These are phyloP conservation scores for Nebria salina DNA, from an alignment of 2,888 invertebrate species.

Conservation along the genomic window DNA sequence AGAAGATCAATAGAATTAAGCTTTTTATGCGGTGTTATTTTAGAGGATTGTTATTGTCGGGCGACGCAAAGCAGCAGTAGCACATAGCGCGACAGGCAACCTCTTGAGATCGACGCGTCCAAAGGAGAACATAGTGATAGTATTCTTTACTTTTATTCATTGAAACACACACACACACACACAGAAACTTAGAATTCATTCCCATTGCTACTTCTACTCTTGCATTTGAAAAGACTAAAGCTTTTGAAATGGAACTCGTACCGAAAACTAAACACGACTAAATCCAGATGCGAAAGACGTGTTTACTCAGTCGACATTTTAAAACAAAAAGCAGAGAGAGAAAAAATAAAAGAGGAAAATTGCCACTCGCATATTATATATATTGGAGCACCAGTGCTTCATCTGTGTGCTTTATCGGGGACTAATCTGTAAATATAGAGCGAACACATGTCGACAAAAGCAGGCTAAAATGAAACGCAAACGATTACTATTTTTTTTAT, in stretches of 20 bases:
- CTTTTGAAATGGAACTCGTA: conserved; percentile 45
- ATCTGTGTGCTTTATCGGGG: conserved; percentile 24
- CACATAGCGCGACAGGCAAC: conserved; percentile 6
- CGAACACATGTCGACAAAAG: conserved; percentile 4
- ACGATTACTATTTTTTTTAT: not conserved
- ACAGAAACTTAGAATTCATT: conserved; percentile 59
- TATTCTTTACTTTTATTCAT: conserved; percentile 45
- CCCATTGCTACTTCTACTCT: conserved; percentile 51
- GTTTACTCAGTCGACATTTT: conserved; percentile 45
- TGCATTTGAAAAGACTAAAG: conserved; percentile 58
- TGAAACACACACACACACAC: not conserved
- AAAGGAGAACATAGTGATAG: not conserved
- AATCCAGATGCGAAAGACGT: conserved; percentile 44
- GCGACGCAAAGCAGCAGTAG: not conserved
- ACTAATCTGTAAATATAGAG: conserved; percentile 40
- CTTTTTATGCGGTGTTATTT: conserved; percentile 46
- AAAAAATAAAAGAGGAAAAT: conserved; percentile 27
- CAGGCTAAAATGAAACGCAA: not conserved
- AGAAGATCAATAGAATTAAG: conserved; percentile 46
- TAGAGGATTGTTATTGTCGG: conserved; percentile 44
- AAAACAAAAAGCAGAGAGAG: conserved; percentile 30
- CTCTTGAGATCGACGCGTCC: conserved; percentile 33
- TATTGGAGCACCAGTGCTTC: conserved; percentile 2
- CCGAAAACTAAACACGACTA: conserved; percentile 47
- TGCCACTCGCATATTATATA: conserved; percentile 41